Conservation (phyloP, 1,140 invertebrate genomes). For the Ceratitis capitata region DNA sequence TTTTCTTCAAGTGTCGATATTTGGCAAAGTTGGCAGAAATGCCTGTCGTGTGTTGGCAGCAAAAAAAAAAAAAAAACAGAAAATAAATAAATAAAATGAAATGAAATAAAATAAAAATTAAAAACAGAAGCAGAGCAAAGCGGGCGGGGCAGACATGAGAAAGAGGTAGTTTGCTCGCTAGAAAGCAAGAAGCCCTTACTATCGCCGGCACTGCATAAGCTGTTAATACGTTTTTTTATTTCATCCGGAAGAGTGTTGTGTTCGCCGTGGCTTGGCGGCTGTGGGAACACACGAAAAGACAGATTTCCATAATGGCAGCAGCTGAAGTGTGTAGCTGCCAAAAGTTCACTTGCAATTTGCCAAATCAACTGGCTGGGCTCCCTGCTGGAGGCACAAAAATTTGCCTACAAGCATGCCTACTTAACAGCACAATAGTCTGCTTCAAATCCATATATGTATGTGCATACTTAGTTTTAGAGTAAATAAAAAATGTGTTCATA, state of each 20-base stretch:
- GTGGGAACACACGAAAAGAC: background rate
- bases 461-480: too few relatives aligned
- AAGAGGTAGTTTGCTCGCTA: background rate
- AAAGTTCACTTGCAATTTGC: background rate
- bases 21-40: conserved; percentile 43
- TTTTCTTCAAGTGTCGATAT: conserved; percentile 47
- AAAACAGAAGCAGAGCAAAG: background rate
- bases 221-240: conserved; percentile 45
- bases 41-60: background rate
- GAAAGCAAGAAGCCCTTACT: too few relatives aligned
- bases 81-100: too few relatives aligned
- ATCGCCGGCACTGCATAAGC: background rate
- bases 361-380: background rate
- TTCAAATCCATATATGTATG: too few relatives aligned
- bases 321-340: background rate
- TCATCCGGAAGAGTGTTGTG: conserved; percentile 39
- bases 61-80: conserved; percentile 24
- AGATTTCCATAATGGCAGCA: background rate
- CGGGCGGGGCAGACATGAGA: background rate
- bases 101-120: too few relatives aligned
- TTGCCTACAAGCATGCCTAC: background rate
- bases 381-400: background rate
- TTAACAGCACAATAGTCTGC: background rate
- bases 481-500: too few relatives aligned
- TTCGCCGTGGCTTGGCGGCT: background rate